Evolutionary conservation across 2,888 invertebrate species (phyloP), one percentile per base, ranked within the genome.

Genomic region (Hololepta plana): DNA sequence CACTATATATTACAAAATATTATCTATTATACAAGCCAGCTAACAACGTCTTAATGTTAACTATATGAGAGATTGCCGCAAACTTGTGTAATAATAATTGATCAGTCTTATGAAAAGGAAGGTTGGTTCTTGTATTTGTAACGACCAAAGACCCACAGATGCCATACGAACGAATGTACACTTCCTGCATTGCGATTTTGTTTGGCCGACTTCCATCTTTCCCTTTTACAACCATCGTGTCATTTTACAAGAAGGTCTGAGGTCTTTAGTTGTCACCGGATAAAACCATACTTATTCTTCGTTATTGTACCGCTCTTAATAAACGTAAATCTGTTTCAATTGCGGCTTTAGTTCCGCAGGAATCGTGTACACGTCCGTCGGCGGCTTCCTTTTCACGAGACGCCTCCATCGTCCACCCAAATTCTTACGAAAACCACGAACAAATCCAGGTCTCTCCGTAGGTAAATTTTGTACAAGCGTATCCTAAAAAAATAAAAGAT

Each of bases 251-350:
- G 15, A 15, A 20, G 21, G 8, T 26, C 8, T 8, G 17, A 15
- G 23, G 19, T 14, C 19, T 16, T 23, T 24, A 27, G 30, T 29
- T 28, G 25, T 20, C 24, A 24, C 23, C 25, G 26, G 20, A 23
- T 26, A n/a, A 21, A 14, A 21, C 19, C 24, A 12, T 20, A 27
- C 17, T n/a, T n/a, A n/a, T n/a, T n/a, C n/a, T n/a, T n/a, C n/a
- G n/a, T n/a, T n/a, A 17, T 17, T 19, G 26, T 26, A 35, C 27
- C 31, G 28, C 29, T 33, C 37, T 63, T 64, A 82, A 60, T 82
- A 84, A 52, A 84, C 82, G 57, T 82, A 84, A 49, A 84, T 84
- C 52, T 80, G 75, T 60, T 82, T 82, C 42, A 84, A 67, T 61
- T 84, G 82, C 42, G 81, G 80, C 55, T 79, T 77, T 46, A 82